Base-by-base conservation (phyloP, 2,888 invertebrate species). In the Stenolophus ochropezus region DNA sequence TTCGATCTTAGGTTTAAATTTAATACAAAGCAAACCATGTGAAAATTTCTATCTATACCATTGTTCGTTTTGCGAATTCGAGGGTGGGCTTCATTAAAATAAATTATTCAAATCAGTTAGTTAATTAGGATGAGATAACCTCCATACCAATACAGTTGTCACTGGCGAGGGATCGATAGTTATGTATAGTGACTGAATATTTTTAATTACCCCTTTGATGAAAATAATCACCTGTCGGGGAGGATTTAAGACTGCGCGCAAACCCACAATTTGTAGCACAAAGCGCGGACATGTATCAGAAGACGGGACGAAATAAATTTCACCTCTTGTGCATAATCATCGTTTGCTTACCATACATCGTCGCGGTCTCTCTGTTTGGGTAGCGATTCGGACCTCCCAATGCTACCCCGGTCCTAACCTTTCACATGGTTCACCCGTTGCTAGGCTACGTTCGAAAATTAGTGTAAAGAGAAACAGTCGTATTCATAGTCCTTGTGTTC, bases 261-360 rank as follows among this genome's bases (percentile, higher is more conserved):
- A 75, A 81, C 75, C 81, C 75, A 81, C 81, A 81, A 81, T 81
- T 81, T 81, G 81, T 81, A 81, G 61, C 75, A 81, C 81, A 81
- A 81, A 81, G 73, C 74, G 58, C 53, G 56, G 74, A 58, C 80
- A 73, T 81, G 80, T 81, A 53, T 81, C 80, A 81, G 27, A 58
- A 58, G 47, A 49, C 61, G 25, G 58, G 47, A 58, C 65, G 47
- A 81, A 81, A 81, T 81, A 81, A 81, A 81, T 81, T 81, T 81
- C 75, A 81, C 23, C 65, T 61, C 27, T 58, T 81, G 81, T 81
- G 81, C 81, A 81, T 81, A 81, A 81, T 81, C 81, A 81, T 61
- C 47, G 61, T 74, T 65, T 58, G 81, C 65, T 74, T 74, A 73
- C 81, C 74, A 81, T 81, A 81, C 75, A 81, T 81, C 81, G 11